Conservation (phyloP, 2,113 vertebrate species). For the Microcebus jonahi region DNA sequence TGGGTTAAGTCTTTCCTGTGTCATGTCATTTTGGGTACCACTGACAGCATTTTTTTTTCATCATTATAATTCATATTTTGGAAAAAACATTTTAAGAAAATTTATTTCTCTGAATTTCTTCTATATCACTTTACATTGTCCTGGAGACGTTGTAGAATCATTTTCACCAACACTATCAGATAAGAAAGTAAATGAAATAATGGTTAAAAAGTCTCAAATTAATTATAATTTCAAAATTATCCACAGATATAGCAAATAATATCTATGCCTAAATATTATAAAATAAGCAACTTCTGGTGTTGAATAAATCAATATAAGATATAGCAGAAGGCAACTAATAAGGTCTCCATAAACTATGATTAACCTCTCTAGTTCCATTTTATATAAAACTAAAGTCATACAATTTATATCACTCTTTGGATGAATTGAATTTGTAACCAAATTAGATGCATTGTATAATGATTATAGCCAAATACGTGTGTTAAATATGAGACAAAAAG, state of each 20-base stretch:
- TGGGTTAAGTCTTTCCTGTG: neutral
- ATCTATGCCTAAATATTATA: constrained; percentile 10
- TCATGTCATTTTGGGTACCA: neutral
- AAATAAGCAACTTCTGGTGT: neutral
- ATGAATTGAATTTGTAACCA: neutral
- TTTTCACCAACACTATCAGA: neutral
- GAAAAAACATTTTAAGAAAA: constrained; percentile 20
- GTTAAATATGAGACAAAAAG: neutral
- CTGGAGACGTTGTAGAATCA: neutral
- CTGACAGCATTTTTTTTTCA: constrained; percentile 4
- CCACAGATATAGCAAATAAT: neutral
- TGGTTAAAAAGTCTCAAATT: neutral
- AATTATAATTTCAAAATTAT: neutral
- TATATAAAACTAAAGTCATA: neutral
- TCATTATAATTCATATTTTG: neutral
- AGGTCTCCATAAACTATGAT: neutral
- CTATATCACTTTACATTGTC: neutral
- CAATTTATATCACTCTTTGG: neutral
- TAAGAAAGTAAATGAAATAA: neutral
- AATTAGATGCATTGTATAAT: neutral
- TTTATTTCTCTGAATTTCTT: neutral
- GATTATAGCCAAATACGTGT: neutral
- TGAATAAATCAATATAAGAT: neutral
- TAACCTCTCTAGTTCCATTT: neutral
- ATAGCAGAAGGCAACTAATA: neutral